Evolutionary conservation across 1,140 invertebrate genomes (phyloP), one percentile per base, ranked within the genome.

Genomic region (Mercenaria mercenaria): DNA sequence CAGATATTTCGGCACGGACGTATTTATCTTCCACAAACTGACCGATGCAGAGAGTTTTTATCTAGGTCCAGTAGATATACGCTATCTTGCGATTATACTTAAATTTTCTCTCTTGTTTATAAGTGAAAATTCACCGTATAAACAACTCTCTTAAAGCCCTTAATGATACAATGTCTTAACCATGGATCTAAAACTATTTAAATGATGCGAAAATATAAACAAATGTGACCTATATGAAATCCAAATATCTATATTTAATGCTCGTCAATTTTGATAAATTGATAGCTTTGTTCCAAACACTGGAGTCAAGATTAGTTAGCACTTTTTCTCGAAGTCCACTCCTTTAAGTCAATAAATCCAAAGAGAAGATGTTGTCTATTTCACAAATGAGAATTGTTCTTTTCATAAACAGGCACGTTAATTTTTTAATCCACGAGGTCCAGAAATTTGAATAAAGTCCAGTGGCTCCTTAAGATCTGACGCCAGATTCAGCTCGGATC

Each of bases 211-310:
- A 82, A 50, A 85, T 52, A 76, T 79, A 85, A 74, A 74, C 64
- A 85, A n/a, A 32, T 56, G 15, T 85, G 83, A 85, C 83, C 83
- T 72, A 74, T 74, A 74, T 85, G 37, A 85, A 56, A 74, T 74
- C 43, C n/a, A 82, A 82, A 82, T 82, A 82, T 67, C 80, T 64
- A 43, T 43, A 82, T 82, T 43, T 82, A 23, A 43, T 43, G 43
- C 56, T 64, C 52, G 39, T 82, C 61, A 64, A 82, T 82, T 64
- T 43, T 82, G 80, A 82, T 64, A 64, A 64, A 43, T 64, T 59
- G 77, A 32, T n/a, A 26, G 52, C 20, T 39, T 41, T 32, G 2
- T 64, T 3, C 18, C 77, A 15, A 80, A 80, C 74, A 50, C 74
- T 50, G 50, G n/a, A 41, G 20, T 23, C 29, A 18, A 76, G 43